A percentile compares a stretch with the other conserved stretches of the same genome.
Evolutionary conservation across 1,140 invertebrate genomes (phyloP).

Genomic region (Trinorchestia longiramus): DNA sequence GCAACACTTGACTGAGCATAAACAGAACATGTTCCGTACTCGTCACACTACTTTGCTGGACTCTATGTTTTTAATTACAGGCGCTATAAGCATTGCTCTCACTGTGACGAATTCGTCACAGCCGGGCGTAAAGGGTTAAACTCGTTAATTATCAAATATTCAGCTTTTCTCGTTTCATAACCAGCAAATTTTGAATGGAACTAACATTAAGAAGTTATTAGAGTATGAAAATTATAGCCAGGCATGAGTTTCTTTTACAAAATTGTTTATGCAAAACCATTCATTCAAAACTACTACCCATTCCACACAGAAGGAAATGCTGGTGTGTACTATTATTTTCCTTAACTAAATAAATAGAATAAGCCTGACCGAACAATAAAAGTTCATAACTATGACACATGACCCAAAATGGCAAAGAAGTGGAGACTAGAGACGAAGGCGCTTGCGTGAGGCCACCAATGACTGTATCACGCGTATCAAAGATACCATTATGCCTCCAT

Average conservation of each 20-base stretch:
- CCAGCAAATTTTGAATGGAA: background rate
- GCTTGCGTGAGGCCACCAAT: slow-evolving; percentile 13
- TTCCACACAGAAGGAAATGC: no score
- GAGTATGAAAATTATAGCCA: background rate
- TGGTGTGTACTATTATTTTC: background rate
- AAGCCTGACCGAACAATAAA: background rate
- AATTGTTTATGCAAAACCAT: no score
- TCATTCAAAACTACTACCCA: no score
- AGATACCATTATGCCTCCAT: slow-evolving; percentile 29
- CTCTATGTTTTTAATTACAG: no score
- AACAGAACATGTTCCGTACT: no score
- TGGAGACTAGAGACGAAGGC: background rate
- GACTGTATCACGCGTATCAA: slow-evolving; percentile 24
- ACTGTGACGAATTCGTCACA: no score
- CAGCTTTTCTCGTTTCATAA: background rate
- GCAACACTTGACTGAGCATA: no score
- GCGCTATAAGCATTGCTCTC: no score
- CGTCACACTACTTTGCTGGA: no score
- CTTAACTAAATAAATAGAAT: background rate
- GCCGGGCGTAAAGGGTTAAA: no score
- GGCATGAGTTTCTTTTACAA: no score
- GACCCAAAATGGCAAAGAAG: background rate
- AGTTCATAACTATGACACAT: background rate
- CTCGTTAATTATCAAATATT: no score
- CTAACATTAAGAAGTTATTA: background rate